These are phyloP conservation scores for Pteruthius melanotis DNA, from an alignment of 2,113 vertebrate species.

Conservation along the genomic window DNA sequence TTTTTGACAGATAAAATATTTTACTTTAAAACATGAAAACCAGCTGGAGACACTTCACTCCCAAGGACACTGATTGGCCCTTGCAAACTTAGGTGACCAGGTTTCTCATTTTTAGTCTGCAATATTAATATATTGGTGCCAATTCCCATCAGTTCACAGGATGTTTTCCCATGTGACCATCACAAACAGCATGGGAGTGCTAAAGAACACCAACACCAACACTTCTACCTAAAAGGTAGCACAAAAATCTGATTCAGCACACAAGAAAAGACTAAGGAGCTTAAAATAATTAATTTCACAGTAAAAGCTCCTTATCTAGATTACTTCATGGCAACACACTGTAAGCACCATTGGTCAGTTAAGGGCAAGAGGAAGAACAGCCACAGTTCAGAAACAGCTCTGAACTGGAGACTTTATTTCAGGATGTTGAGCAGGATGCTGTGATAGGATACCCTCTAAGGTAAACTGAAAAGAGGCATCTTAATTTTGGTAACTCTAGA, in stretches of 20 bases:
- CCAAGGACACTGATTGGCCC: background rate
- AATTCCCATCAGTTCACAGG: background rate
- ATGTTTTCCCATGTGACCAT: background rate
- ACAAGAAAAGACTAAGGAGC: background rate
- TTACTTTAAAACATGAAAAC: background rate
- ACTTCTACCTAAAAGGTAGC: background rate
- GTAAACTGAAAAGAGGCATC: background rate
- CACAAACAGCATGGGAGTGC: background rate
- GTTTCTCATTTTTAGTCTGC: background rate
- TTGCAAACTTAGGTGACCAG: background rate
- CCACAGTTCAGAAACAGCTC: background rate
- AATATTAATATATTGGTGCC: background rate
- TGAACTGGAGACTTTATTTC: background rate
- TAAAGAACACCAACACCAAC: background rate
- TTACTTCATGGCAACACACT: background rate
- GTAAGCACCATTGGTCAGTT: background rate
- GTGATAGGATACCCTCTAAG: background rate
- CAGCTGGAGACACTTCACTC: background rate
- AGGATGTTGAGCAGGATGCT: background rate
- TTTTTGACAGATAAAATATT: background rate
- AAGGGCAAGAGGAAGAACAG: background rate
- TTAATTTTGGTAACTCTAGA: background rate
- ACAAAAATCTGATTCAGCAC: background rate
- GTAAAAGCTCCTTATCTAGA: background rate
- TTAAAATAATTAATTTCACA: constrained; percentile 8